These are phyloP conservation scores for Sebastes kiyomatsui DNA, from an alignment of 2,797 vertebrate species.

Conservation along the genomic window DNA sequence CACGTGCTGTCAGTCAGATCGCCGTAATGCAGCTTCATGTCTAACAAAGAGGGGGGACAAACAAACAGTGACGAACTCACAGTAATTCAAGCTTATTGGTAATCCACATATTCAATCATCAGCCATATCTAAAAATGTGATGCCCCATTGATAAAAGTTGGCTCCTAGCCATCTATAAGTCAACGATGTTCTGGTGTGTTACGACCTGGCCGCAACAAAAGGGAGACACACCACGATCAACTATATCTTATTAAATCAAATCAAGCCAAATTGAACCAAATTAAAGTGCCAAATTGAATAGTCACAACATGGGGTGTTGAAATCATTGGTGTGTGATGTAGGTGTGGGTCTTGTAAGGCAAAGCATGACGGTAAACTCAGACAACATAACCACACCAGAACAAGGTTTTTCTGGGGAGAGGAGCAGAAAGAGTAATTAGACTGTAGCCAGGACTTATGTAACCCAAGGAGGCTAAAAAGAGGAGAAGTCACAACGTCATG, in stretches of 20 bases:
- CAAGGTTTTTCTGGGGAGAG: neutral
- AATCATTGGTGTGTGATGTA: neutral
- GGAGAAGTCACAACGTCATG: neutral
- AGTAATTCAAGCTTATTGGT: neutral
- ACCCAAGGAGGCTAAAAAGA: neutral
- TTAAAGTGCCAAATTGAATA: neutral
- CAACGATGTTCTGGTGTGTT: neutral
- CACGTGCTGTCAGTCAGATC: constrained; percentile 99
- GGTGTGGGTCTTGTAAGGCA: neutral
- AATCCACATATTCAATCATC: neutral
- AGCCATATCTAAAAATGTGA: neutral
- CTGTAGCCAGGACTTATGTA: neutral
- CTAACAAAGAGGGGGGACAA: constrained; percentile 67
- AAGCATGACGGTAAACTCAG: neutral
- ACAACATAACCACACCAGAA: neutral
- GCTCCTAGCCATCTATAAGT: neutral
- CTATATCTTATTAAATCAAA: neutral
- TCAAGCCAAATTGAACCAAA: neutral
- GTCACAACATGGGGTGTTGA: neutral
- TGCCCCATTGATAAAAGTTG: neutral
- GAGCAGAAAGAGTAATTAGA: neutral
- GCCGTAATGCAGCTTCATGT: constrained; percentile 98
- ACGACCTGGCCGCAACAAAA: neutral
- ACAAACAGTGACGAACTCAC: neutral
- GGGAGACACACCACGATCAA: neutral